Percentiles rank a stretch among this genome's conserved stretches.
phyloP scores from a whole-genome alignment of 1,140 invertebrate species.

The Drosophila equinoxialis region DNA sequence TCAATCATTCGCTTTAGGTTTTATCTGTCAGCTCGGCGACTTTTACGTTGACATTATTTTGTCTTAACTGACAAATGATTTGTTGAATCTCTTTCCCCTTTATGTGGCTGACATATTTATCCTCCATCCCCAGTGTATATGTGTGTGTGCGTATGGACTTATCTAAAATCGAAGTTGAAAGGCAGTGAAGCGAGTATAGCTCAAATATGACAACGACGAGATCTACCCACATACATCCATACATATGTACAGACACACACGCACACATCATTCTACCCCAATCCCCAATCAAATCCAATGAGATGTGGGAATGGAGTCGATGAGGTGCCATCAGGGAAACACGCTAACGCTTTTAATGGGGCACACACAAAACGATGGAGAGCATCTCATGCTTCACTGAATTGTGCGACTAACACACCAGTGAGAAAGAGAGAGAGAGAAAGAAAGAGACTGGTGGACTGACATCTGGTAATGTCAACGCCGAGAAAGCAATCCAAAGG shows the following conservation, averaged over 20 bases:
- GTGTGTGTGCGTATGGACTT: conserved; percentile 1
- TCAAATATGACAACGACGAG: conserved; percentile 41
- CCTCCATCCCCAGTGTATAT: conserved; percentile 7
- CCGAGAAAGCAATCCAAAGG: conserved; percentile 18
- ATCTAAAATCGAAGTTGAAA: conserved; percentile 21
- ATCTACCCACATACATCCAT: conserved; percentile 1
- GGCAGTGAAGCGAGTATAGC: conserved; percentile 37
- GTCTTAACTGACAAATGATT: conserved; percentile 62
- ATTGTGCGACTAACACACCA: conserved; percentile 19
- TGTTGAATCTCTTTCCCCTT: conserved; percentile 15
- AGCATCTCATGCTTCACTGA: conserved; percentile 20
- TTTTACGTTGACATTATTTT: conserved; percentile 37
- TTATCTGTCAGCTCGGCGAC: conserved; percentile 41
- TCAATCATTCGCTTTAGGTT: conserved; percentile 58
- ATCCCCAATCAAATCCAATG: neutral
- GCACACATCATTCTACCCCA: neutral
- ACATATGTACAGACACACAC: neutral
- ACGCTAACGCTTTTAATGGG: conserved; percentile 54
- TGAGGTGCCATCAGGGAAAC: conserved; percentile 25
- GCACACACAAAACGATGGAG: conserved; percentile 11
- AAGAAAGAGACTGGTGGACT: conserved; percentile 1
- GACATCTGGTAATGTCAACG: conserved; percentile 40
- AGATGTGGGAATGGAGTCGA: neutral
- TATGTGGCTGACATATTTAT: conserved; percentile 6
- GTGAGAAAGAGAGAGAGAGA: neutral